phyloP scores from a whole-genome alignment of 2,888 invertebrate genomes.

The Apamea sordens region DNA sequence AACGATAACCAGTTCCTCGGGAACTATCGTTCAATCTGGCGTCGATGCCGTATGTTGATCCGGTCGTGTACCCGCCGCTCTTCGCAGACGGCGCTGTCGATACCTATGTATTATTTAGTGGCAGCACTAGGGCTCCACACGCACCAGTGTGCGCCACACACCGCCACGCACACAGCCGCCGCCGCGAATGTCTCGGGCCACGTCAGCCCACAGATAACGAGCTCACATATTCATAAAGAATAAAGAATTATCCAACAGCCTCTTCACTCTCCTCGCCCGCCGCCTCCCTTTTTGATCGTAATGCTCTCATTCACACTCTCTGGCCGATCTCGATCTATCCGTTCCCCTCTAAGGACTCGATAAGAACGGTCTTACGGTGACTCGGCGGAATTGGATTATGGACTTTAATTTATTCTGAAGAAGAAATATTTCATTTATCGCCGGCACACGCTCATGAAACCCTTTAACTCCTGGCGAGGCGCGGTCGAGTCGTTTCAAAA shows the following conservation, averaged over 20 bases:
- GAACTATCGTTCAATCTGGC: conserved; percentile 91
- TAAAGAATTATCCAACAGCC: conserved; percentile 89
- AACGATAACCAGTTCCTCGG: conserved; percentile 91
- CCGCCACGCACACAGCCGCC: conserved; percentile 77
- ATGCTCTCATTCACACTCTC: conserved; percentile 90
- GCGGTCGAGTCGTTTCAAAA: conserved; percentile 84
- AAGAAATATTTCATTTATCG: conserved; percentile 90
- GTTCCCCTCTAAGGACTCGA: conserved; percentile 85
- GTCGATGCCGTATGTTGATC: conserved; percentile 90
- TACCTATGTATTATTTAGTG: conserved; percentile 90
- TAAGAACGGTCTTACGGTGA: conserved; percentile 81
- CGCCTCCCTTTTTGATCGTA: conserved; percentile 80
- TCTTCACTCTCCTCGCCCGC: conserved; percentile 79
- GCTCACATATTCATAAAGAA: conserved; percentile 91
- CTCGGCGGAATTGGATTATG: conserved; percentile 85
- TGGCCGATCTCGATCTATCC: conserved; percentile 88
- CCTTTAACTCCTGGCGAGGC: conserved; percentile 83
- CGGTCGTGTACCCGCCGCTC: conserved; percentile 90
- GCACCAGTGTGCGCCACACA: conserved; percentile 68
- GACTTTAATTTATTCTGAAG: conserved; percentile 89
- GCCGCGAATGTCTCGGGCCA: conserved; percentile 80
- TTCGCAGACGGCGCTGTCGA: conserved; percentile 88
- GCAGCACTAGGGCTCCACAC: conserved; percentile 81
- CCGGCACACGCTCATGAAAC: conserved; percentile 84
- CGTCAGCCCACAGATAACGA: conserved; percentile 88